Evolutionary conservation across 2,113 vertebrate species (phyloP), one percentile per base, ranked within the genome.

Genomic region (Carettochelys insculpta): DNA sequence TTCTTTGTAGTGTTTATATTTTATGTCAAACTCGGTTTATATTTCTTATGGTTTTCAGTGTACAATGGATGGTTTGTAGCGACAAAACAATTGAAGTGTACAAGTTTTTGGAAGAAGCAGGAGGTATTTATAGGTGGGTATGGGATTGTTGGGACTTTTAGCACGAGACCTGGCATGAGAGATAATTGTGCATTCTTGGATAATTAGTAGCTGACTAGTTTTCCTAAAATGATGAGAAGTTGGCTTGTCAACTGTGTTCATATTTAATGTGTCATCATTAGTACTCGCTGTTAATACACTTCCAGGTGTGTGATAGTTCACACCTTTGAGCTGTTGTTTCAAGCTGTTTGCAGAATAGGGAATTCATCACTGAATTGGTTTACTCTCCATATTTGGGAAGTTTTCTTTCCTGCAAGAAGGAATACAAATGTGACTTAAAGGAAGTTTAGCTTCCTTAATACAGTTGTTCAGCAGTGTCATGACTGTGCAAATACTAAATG

Each of bases 51-150:
- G 19, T 38, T 65, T 65, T 38, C 61, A 3, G 12, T 12, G 77
- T 75, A 68, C 68, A 24, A 7, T 8, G 29, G 73, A 52, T 47
- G 25, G 0, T 43, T 89, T 68, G 20, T 52, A 47, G 45, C 90
- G 79, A 53, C 0, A 2, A 71, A 78, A 76, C 13, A 0, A 3
- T 58, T 61, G 2, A n/a, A 41, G 41, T 71, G 54, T 13, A 17
- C 12, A 52, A 76, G 5, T 61, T 14, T 87, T 86, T 11, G 58
- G 8, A 48, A 83, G 29, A 29, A 86, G 4, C 2, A 76, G 50
- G 38, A 65, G 27, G 48, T 76, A 8, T 12, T n/a, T 77, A n/a
- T 14, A 11, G 58, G 14, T 11, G 61, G 48, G 48, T 50, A 50
- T n/a, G 25, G 31, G 16, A 29, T 31, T 6, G 11, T 47, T 20